These are phyloP conservation scores for Phlogophora meticulosa DNA, from an alignment of 2,888 invertebrate genomes.

Conservation along the genomic window DNA sequence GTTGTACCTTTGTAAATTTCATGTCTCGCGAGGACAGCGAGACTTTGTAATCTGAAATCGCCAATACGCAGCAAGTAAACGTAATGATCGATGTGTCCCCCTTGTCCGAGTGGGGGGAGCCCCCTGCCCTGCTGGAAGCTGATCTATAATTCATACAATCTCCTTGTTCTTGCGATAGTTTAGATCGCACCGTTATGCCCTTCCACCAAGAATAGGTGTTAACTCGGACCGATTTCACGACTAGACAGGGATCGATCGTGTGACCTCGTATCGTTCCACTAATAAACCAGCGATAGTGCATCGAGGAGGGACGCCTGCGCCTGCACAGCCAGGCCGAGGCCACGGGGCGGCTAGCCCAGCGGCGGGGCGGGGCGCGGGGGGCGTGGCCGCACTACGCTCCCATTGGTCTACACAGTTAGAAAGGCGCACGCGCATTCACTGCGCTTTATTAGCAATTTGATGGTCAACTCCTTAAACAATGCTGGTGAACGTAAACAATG, in stretches of 20 bases:
- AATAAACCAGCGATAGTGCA: slow-evolving; percentile 59
- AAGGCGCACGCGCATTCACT: slow-evolving; percentile 63
- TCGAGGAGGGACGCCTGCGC: slow-evolving; percentile 19
- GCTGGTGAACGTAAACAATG: slow-evolving; percentile 74
- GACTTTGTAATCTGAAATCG: neutral
- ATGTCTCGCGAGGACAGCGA: neutral
- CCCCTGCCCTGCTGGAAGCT: neutral
- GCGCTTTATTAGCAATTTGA: slow-evolving; percentile 66
- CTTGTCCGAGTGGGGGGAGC: neutral
- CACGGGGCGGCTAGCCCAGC: slow-evolving; percentile 49
- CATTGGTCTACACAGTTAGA: slow-evolving; percentile 66
- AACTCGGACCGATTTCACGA: slow-evolving; percentile 45
- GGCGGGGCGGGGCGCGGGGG: slow-evolving; percentile 55
- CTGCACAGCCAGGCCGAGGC: slow-evolving; percentile 37
- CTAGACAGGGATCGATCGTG: slow-evolving; percentile 52
- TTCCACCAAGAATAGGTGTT: slow-evolving; percentile 48
- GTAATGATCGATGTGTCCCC: neutral
- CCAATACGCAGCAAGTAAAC: neutral
- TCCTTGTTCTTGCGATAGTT: neutral
- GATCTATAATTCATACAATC: slow-evolving; percentile 19
- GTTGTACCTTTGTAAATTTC: neutral
- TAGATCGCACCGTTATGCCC: slow-evolving; percentile 23
- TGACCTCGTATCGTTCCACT: slow-evolving; percentile 56
- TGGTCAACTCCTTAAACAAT: slow-evolving; percentile 71
- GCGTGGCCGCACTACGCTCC: slow-evolving; percentile 61